A percentile compares a stretch with the other conserved stretches of the same genome.
These are phyloP conservation scores for Mus minutoides DNA, from an alignment of 2,797 vertebrate species.

Conservation along the genomic window DNA sequence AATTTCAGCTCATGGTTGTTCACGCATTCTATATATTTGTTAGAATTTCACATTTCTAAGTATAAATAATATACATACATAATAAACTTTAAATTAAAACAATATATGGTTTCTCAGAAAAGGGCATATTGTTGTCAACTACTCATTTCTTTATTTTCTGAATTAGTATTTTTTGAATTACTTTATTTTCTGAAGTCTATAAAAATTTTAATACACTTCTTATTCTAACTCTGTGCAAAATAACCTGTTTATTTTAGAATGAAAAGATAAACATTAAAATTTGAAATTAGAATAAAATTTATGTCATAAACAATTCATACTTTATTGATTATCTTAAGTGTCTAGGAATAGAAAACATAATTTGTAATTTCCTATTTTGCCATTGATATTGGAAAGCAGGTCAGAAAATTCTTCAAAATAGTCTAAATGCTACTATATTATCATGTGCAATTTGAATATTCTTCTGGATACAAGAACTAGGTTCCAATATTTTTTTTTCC, in stretches of 20 bases:
- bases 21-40: background rate
- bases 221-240: background rate
- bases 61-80: background rate
- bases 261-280: background rate
- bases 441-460: background rate
- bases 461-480: background rate
- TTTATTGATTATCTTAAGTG: slow-evolving; percentile 4
- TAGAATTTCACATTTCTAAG: background rate
- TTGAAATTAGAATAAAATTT: background rate
- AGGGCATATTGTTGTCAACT: background rate
- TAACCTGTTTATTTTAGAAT: background rate
- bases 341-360: background rate
- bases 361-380: background rate
- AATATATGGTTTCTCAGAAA: background rate
- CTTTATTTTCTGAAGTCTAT: slow-evolving; percentile 17
- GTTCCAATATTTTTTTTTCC: background rate
- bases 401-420: background rate
- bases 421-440: background rate
- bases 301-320: background rate
- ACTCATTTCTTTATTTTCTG: slow-evolving; percentile 1
- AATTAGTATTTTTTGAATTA: too few relatives aligned
- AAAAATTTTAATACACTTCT: background rate
- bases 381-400: background rate
- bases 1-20: background rate
- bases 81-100: slow-evolving; percentile 49